Percentiles rank a stretch among this genome's conserved stretches.
Evolutionary conservation across 2,113 vertebrate genomes (phyloP).

Genomic region (Sander lucioperca): DNA sequence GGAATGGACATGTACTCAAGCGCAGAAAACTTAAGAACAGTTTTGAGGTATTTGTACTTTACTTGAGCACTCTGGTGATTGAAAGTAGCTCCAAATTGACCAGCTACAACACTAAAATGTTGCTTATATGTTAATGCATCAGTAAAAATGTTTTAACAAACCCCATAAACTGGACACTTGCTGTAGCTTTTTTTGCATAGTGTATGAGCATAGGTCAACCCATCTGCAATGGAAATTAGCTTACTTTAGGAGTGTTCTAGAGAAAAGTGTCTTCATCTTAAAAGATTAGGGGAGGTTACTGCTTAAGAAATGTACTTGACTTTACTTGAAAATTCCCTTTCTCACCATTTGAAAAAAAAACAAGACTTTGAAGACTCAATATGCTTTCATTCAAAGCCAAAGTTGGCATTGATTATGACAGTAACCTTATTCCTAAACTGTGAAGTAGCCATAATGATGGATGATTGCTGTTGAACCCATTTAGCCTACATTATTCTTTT

Average conservation of each 20-base stretch:
- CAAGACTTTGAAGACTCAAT: not conserved
- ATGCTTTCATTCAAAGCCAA: not conserved
- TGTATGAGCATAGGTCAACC: not conserved
- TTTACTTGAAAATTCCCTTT: not conserved
- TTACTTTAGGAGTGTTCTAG: not conserved
- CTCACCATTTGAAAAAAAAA: not conserved
- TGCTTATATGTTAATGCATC: not conserved
- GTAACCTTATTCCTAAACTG: slow-evolving; percentile 14
- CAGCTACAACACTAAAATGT: not conserved
- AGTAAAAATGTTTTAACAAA: not conserved
- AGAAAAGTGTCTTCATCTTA: not conserved
- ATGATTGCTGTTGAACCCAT: slow-evolving; percentile 66
- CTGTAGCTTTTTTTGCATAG: not conserved
- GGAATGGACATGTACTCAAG: not conserved
- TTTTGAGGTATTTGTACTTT: too few species aligned
- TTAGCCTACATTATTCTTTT: slow-evolving; percentile 65
- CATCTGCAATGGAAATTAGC: not conserved
- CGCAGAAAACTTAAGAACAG: not conserved
- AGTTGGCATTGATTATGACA: slow-evolving; percentile 25
- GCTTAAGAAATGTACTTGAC: not conserved
- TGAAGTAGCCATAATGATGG: slow-evolving; percentile 55
- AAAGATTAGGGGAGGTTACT: not conserved
- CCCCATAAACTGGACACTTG: not conserved
- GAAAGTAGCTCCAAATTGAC: too few species aligned
- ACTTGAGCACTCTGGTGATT: too few species aligned